These are phyloP conservation scores for Drepana arcuata DNA, from an alignment of 1,140 invertebrate genomes.

Conservation along the genomic window DNA sequence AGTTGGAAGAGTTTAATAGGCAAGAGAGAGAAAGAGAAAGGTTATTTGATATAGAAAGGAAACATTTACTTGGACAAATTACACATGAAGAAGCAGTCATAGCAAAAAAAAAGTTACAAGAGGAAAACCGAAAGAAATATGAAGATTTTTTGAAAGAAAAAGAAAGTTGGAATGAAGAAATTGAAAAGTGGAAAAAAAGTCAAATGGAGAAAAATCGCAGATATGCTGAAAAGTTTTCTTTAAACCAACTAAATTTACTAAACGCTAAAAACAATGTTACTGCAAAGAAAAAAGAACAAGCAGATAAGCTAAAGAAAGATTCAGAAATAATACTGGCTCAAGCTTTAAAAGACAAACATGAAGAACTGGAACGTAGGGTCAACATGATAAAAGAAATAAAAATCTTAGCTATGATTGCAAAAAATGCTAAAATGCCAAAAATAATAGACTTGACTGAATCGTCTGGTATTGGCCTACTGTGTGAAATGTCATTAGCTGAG, in stretches of 20 bases:
- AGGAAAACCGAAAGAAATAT: slow-evolving; percentile 67
- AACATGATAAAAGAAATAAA: slow-evolving; percentile 73
- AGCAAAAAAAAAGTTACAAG: slow-evolving; percentile 61
- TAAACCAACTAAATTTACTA: slow-evolving; percentile 55
- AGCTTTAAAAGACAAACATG: slow-evolving; percentile 54
- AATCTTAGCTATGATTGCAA: slow-evolving; percentile 61
- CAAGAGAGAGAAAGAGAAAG: slow-evolving; percentile 62
- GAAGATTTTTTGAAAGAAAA: slow-evolving; percentile 66
- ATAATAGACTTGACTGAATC: slow-evolving; percentile 73
- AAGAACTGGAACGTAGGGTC: slow-evolving; percentile 64
- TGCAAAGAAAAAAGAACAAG: slow-evolving; percentile 58
- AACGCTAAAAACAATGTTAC: slow-evolving; percentile 57
- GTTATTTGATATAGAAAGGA: slow-evolving; percentile 68
- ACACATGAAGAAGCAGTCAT: slow-evolving; percentile 72
- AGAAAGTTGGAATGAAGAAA: slow-evolving; percentile 52
- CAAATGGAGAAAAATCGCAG: slow-evolving; percentile 62
- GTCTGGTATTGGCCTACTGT: slow-evolving; percentile 68
- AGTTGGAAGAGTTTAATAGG: slow-evolving; percentile 55
- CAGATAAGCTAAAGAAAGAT: slow-evolving; percentile 58
- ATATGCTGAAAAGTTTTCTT: slow-evolving; percentile 58
- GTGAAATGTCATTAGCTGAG: slow-evolving; percentile 75
- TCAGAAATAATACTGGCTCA: slow-evolving; percentile 44
- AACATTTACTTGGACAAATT: slow-evolving; percentile 72
- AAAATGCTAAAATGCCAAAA: slow-evolving; percentile 50
- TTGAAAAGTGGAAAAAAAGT: slow-evolving; percentile 61